Base-by-base conservation (phyloP, 2,888 invertebrate genomes). In the Metopia argyrocephala region DNA sequence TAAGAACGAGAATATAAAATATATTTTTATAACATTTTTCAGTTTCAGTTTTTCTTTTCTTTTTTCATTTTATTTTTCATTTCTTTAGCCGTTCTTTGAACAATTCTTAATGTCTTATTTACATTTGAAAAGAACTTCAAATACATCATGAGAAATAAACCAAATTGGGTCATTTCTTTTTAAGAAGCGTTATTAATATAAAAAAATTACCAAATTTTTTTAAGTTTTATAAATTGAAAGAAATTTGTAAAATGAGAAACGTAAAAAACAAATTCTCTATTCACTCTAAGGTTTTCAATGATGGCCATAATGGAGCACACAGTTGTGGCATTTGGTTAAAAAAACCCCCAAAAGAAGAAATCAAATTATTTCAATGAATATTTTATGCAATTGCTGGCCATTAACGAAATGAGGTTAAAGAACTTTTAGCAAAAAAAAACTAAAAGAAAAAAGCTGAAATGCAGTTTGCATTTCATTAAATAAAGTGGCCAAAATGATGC, bases 111-210 rank as follows among this genome's bases (percentile, higher is more conserved):
- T 69, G 27, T 74, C 73, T 81, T 76, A 76, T 81, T 81, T 76
- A 69, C 76, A 81, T 81, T 69, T 76, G 48, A 81, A 81, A 74
- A 61, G 80, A 81, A 81, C 76, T 74, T 64, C 48, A 76, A 81
- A 76, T 81, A 73, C 61, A 28, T 64, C 65, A 57, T 56, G 48
- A 15, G 27, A 50, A 54, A 79, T 50, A 25, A 45, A 38, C 50
- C 15, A 71, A 81, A 81, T 61, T 81, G 48, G 80, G 80, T 81
- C 80, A 81, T 73, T 65, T 76, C 57, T 73, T 21, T 73, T 74
- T 28, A 71, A 76, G 61, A 68, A 75, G 62, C 46, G 5, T 48
- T 38, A 56, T 18, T 21, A 27, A 48, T 50, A 50, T 59, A 18
- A 46, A 45, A 57, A 50, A 45, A 25, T 38, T 46, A 52, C 23